These are phyloP conservation scores for Lipophrys pholis DNA, from an alignment of 2,113 vertebrate species.

Conservation along the genomic window DNA sequence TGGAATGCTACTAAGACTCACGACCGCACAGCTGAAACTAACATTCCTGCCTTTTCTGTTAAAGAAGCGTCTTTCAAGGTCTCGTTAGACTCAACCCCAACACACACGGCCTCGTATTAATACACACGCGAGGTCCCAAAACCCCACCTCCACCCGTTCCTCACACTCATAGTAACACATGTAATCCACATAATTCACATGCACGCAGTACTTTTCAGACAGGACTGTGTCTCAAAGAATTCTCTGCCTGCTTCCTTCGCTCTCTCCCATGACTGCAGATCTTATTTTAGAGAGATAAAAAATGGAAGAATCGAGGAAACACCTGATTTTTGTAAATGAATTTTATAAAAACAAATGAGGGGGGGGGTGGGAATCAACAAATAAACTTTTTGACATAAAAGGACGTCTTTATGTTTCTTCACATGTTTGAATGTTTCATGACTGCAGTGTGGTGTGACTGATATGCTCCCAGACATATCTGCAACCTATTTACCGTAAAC, in stretches of 20 bases:
- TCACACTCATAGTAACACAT: constrained; percentile 40
- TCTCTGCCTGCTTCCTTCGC: constrained; percentile 63
- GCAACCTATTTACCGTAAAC: constrained; percentile 41
- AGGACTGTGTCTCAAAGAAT: constrained; percentile 34
- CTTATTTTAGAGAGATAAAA: constrained; percentile 66
- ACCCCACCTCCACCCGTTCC: not conserved
- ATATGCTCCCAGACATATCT: constrained; percentile 2
- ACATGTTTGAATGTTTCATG: not conserved
- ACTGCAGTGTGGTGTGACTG: not conserved
- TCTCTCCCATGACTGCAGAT: constrained; percentile 54
- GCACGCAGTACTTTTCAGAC: constrained; percentile 56
- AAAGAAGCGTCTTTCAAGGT: constrained; percentile 28
- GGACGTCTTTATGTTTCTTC: not conserved
- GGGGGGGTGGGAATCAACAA: constrained; percentile 21
- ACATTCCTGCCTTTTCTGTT: constrained; percentile 68
- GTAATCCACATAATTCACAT: constrained; percentile 12
- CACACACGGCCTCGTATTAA: constrained; percentile 56
- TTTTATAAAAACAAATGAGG: constrained; percentile 71
- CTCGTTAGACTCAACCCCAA: constrained; percentile 8
- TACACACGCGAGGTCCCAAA: constrained; percentile 29
- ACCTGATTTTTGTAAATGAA: constrained; percentile 69
- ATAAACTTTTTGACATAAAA: constrained; percentile 72
- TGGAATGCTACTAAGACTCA: constrained; percentile 46
- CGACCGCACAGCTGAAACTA: constrained; percentile 42
- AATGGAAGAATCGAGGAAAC: constrained; percentile 54